Evolutionary conservation across 2,888 invertebrate species (phyloP).

Genomic region (Tortricodes alternella): DNA sequence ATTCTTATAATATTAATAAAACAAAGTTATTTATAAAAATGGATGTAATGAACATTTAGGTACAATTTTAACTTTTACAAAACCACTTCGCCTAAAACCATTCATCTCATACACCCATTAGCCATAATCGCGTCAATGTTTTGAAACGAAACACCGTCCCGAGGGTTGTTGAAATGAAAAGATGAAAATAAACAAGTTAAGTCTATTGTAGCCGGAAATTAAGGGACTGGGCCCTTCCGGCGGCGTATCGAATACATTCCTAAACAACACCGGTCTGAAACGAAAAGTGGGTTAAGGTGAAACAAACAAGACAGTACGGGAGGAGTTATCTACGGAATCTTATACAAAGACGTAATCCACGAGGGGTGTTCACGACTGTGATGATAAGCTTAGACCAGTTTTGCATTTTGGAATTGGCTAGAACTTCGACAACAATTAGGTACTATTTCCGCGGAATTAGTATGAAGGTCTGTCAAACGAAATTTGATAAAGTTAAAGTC

Average conservation of each 20-base stretch:
- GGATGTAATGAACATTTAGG: neutral
- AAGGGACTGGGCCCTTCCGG: conserved; percentile 31
- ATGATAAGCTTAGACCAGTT: no score
- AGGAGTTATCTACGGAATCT: neutral
- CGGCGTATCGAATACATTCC: conserved; percentile 21
- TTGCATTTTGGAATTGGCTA: no score
- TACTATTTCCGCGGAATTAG: no score
- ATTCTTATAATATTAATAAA: neutral
- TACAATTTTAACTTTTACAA: neutral
- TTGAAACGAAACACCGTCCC: conserved; percentile 2
- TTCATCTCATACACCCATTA: conserved; percentile 5
- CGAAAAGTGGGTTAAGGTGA: neutral
- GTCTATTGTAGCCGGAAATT: conserved; percentile 32
- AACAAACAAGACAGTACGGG: conserved; percentile 7
- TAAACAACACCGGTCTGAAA: conserved; percentile 20
- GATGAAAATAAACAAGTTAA: conserved; percentile 32
- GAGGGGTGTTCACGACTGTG: no score
- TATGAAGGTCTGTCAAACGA: no score
- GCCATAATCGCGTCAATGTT: conserved; percentile 5
- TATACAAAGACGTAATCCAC: no score
- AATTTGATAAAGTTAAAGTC: no score
- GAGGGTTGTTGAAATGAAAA: conserved; percentile 21
- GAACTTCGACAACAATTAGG: no score
- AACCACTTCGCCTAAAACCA: neutral
- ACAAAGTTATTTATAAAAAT: neutral